Evolutionary conservation across 2,797 vertebrate species (phyloP), one percentile per base, ranked within the genome.

Genomic region (Melanotaenia parkinsoni): DNA sequence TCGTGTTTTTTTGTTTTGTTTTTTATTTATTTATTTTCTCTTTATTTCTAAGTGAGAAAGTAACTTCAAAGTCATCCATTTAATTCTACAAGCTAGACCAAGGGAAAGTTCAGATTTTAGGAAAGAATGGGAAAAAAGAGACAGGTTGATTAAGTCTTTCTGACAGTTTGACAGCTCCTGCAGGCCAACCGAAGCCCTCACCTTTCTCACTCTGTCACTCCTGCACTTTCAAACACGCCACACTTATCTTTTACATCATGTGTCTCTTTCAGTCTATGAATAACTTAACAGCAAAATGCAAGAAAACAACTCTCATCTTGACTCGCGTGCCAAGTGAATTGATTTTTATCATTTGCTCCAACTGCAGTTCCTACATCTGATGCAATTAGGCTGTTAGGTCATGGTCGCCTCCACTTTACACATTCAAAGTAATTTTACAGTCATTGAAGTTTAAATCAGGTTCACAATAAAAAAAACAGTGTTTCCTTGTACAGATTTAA

Each of bases 141-240:
- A 24, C 26, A 59, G 53, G 30, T 65, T 61, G 61, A 58, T 63
- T 57, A 74, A 78, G 59, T 73, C 57, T 86, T 60, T 65, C 33
- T 73, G 83, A 78, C 68, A 81, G 47, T 78, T 85, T 82, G 84
- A 81, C 81, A 83, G 72, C 75, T 76, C 61, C n/a, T 77, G 33
- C 75, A 38, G 69, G 32, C 76, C 72, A 30, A 11, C 79, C 66
- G 68, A 84, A 76, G 70, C 70, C 66, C 53, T 76, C 76, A 76
- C 58, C 65, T 62, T 70, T 76, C 70, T 79, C 70, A 40, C 43
- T 77, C 61, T 60, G 64, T 78, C 82, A 77, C 66, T 56, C 71
- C 51, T 64, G 11, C 35, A 12, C 76, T 70, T 57, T 67, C 51
- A 53, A 51, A 37, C 58, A 43, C 3, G 16, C 16, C 16, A 18